Evolutionary conservation across 1,140 invertebrate genomes (phyloP), one percentile per base, ranked within the genome.

Genomic region (Dufourea novaeangliae): DNA sequence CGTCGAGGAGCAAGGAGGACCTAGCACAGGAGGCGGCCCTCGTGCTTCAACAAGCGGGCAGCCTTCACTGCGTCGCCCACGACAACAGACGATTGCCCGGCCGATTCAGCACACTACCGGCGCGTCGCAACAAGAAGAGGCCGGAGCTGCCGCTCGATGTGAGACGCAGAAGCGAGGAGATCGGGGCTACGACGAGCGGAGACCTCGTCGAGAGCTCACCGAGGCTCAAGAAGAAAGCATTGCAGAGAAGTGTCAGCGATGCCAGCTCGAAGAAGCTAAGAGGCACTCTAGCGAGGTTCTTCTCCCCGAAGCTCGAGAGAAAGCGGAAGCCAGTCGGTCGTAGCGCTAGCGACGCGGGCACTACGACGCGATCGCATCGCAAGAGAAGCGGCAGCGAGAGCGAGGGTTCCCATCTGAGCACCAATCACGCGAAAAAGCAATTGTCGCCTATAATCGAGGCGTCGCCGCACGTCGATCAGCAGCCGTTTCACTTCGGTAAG

Each of bases 391-490:
- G 87, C 32, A 93, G 90, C 78, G 92, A 93, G 44, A 91, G 87
- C 67, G 92, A 93, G 69, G 85, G 84, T 27, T 90, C 88, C 1
- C 88, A 90, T 25, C 66, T 90, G 20, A 86, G 85, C 52, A 78
- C 67, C 8, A 56, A 73, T 12, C 83, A 90, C 1, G 89, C 87
- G 73, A 95, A 94, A 87, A 94, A 94, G 68, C 95, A 95, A 85
- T 83, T 96, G n/a, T 96, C 95, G 22, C 96, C 96, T 0, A 96
- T 96, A 72, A 96, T 96, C 64, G 96, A 96, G 91, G 89, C 91
- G 89, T 94, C 92, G 90, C 94, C 87, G 92, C 94, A 82, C 87
- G 93, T 86, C 25, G 87, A 91, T 66, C 87, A 90, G 52, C 95
- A 96, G 84, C 95, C 95, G 78, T 96, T 96, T 80, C 92, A 94